Evolutionary conservation across 2,888 invertebrate genomes (phyloP).

Genomic region (Nomada goodeniana): DNA sequence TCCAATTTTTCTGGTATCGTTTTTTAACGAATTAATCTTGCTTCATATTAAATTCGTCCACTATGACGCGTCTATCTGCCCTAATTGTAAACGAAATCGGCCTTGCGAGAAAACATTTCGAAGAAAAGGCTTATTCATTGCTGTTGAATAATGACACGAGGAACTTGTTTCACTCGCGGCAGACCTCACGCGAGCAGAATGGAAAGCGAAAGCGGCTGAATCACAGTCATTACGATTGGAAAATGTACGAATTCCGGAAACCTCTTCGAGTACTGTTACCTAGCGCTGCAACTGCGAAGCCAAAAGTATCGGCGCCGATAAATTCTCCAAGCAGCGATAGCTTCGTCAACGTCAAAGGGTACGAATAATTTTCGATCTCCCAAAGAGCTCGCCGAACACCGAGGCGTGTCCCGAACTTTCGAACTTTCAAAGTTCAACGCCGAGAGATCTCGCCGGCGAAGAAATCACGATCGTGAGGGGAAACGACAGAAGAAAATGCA

Average conservation of each 20-base stretch:
- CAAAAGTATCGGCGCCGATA: not conserved
- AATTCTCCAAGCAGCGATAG: not conserved
- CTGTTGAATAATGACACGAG: slow-evolving; percentile 18
- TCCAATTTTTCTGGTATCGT: too few species aligned
- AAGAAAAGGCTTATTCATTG: slow-evolving; percentile 20
- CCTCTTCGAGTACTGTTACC: not conserved
- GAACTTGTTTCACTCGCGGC: slow-evolving; percentile 20
- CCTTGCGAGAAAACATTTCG: not conserved
- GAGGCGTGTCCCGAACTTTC: not conserved
- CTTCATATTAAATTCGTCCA: not conserved
- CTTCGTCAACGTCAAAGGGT: slow-evolving; percentile 7
- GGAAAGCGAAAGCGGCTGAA: slow-evolving; percentile 54
- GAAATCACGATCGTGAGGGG: not conserved
- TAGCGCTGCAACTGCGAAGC: not conserved
- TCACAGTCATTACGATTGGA: slow-evolving; percentile 19
- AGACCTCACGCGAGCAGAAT: slow-evolving; percentile 6
- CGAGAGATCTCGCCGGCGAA: not conserved
- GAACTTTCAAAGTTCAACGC: not conserved
- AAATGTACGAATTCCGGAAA: not conserved
- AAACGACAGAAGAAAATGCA: not conserved
- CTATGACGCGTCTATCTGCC: not conserved
- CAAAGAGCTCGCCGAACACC: slow-evolving; percentile 2
- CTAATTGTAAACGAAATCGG: not conserved
- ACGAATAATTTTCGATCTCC: slow-evolving; percentile 21
- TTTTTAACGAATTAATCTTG: too few species aligned